Evolutionary conservation across 2,113 vertebrate species (phyloP), one percentile per base, ranked within the genome.

Genomic region (Otolemur garnettii): DNA sequence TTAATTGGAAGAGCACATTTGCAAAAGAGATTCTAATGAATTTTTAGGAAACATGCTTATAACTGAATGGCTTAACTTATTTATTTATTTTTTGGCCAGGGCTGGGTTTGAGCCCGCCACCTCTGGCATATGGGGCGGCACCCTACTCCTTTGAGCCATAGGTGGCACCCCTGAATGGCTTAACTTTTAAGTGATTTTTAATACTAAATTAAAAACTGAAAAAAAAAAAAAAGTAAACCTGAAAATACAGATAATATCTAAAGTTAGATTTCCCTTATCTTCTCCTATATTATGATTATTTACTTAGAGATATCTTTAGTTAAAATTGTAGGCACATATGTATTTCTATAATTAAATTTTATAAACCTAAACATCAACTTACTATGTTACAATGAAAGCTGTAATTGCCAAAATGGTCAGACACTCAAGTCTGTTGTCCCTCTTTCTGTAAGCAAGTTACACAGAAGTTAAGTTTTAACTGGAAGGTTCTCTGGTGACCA

Each of bases 1-100:
- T 75, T 84, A 95, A 72, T 94, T 91, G 35, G n/a, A 92, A 96
- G 30, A 88, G 38, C 12, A 85, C 19, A 88, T 95, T 77, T 94
- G 1, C 95, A 96, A 92, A 91, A 66, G 50, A 94, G 24, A 87
- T 57, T 14, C 35, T 60, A 18, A 89, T 78, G n/a, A 77, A 24
- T 60, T 93, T 75, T 75, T 81, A 96, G 78, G 15, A 90, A 85
- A 82, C 8, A 69, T 55, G 50, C 10, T 84, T 91, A 69, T 24
- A 91, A 75, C 4, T 68, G 88, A 82, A 94, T 35, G 28, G 66
- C 42, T 85, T 95, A 94, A 68, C 87, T 87, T 19, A 38, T 38
- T 38, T 38, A 38, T 38, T 38, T 38, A 38, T 38, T 38, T 38
- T 38, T 38, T 38, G 38, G 38, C 38, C 4, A 4, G 38, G 38